Evolutionary conservation across 2,113 vertebrate species (phyloP).

Genomic region (Aldabrachelys gigantea): DNA sequence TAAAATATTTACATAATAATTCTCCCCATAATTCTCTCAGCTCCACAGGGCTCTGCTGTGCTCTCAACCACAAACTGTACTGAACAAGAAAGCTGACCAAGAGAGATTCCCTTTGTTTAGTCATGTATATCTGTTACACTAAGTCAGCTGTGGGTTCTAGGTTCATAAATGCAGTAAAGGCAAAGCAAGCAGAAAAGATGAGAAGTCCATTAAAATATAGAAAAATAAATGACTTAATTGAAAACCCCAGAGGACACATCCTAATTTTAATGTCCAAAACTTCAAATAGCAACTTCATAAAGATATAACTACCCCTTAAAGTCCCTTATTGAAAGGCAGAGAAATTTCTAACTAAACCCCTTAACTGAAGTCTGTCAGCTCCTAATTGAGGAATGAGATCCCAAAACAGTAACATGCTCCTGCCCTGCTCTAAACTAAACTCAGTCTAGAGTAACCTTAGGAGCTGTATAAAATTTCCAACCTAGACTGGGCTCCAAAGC

Average conservation of each 20-base stretch:
- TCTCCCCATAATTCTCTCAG: background rate
- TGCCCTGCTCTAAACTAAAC: background rate
- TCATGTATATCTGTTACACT: rapidly evolving
- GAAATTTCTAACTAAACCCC: background rate
- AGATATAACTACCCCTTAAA: background rate
- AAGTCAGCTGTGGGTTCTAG: background rate
- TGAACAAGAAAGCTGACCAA: background rate
- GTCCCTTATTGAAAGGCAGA: background rate
- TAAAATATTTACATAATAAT: background rate
- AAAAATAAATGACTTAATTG: background rate
- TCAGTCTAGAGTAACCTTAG: background rate
- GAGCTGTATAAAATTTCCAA: background rate
- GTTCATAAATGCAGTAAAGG: rapidly evolving
- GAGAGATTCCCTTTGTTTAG: background rate
- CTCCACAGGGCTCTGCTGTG: background rate
- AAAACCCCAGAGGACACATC: background rate
- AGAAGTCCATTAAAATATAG: background rate
- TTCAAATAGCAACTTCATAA: background rate
- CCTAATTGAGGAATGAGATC: background rate
- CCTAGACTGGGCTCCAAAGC: background rate
- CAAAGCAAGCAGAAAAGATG: background rate
- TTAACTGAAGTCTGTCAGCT: background rate
- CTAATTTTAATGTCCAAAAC: background rate
- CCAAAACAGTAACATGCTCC: background rate
- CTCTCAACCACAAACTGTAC: background rate